Evolutionary conservation across 2,797 vertebrate genomes (phyloP).

Genomic region (Echeneis naucrates): DNA sequence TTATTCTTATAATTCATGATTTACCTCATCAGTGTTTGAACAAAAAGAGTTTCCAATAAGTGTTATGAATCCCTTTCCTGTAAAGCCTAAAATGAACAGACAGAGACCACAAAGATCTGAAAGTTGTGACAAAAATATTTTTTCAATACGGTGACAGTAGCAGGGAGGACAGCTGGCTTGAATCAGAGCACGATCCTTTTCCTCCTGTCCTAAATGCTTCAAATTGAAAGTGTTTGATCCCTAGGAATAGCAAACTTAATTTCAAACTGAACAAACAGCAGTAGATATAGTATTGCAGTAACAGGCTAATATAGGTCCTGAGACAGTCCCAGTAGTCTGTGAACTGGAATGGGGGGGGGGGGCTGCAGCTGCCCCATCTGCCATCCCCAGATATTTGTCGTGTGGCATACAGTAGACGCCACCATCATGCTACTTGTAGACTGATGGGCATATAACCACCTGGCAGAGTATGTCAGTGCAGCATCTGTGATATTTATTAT

Average conservation of each 20-base stretch:
- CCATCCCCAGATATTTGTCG: conserved; percentile 56
- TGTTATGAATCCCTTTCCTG: too few species aligned
- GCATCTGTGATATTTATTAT: conserved; percentile 52
- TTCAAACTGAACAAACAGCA: not conserved
- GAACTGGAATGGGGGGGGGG: conserved; percentile 42
- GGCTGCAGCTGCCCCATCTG: conserved; percentile 61
- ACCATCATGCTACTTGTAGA: conserved; percentile 33
- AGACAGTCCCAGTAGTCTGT: conserved; percentile 32
- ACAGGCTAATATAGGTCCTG: conserved; percentile 1
- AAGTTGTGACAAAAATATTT: too few species aligned
- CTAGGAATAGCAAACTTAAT: not conserved
- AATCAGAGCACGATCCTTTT: too few species aligned
- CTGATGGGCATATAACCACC: conserved; percentile 37
- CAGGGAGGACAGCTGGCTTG: too few species aligned
- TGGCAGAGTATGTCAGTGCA: conserved; percentile 47
- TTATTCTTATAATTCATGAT: too few species aligned
- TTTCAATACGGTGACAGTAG: too few species aligned
- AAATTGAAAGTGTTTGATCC: not conserved
- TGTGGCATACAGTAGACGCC: conserved; percentile 43
- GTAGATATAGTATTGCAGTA: conserved; percentile 3
- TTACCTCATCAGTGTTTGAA: too few species aligned
- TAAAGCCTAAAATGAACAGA: too few species aligned
- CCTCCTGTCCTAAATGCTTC: not conserved
- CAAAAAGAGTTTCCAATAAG: too few species aligned
- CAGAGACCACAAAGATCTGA: too few species aligned